phyloP scores from a whole-genome alignment of 2,888 invertebrate species.

The Parascotia fuliginaria region DNA sequence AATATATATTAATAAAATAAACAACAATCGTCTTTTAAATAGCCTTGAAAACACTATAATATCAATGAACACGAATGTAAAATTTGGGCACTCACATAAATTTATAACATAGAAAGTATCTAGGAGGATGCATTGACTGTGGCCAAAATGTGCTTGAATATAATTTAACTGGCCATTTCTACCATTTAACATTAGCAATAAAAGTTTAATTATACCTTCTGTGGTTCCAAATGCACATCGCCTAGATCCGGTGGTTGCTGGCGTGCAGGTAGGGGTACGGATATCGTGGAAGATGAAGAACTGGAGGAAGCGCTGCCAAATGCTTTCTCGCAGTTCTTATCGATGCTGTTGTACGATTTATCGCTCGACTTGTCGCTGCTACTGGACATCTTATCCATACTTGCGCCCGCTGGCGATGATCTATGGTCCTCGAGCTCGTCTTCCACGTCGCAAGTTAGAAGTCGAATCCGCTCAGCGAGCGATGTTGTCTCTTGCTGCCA shows the following conservation, averaged over 20 bases:
- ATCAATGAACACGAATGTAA: too few species aligned
- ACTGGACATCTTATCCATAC: slow-evolving; percentile 87
- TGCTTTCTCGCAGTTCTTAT: slow-evolving; percentile 82
- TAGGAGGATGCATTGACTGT: too few species aligned
- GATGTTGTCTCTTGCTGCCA: slow-evolving; percentile 89
- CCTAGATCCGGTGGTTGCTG: slow-evolving; percentile 76
- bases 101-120: too few species aligned
- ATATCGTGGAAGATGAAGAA: slow-evolving; percentile 75
- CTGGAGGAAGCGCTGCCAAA: slow-evolving; percentile 84
- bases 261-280: slow-evolving; percentile 63
- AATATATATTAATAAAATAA: too few species aligned
- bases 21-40: too few species aligned
- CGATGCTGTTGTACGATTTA: slow-evolving; percentile 84
- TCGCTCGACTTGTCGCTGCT: slow-evolving; percentile 75
- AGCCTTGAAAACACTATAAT: too few species aligned
- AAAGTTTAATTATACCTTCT: slow-evolving; percentile 68
- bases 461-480: slow-evolving; percentile 93
- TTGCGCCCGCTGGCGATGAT: slow-evolving; percentile 89
- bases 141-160: too few species aligned
- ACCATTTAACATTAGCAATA: background rate
- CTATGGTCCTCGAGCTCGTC: slow-evolving; percentile 86
- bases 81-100: too few species aligned
- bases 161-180: too few species aligned
- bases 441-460: slow-evolving; percentile 94
- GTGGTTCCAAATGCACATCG: slow-evolving; percentile 74